These are phyloP conservation scores for Malaclemys terrapin DNA, from an alignment of 2,113 vertebrate species.

Conservation along the genomic window DNA sequence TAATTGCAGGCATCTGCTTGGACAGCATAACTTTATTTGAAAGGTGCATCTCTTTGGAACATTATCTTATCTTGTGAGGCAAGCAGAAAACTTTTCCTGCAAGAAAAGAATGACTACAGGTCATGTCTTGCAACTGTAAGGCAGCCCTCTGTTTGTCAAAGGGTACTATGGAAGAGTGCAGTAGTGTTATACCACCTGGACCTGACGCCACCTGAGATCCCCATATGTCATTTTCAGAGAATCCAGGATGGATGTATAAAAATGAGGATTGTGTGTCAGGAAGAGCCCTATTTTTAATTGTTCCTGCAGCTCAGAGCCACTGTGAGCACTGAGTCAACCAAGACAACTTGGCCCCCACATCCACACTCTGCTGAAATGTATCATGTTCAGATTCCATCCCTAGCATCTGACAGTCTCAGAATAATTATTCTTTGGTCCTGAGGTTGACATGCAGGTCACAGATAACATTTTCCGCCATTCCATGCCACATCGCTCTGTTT, in stretches of 20 bases:
- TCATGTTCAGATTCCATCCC: not conserved
- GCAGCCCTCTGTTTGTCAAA: not conserved
- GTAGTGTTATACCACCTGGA: not conserved
- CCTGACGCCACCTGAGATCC: accelerated
- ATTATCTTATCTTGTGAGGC: not conserved
- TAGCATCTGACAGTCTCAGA: not conserved
- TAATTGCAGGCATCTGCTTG: not conserved
- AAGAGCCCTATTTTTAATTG: not conserved
- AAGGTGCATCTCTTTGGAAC: not conserved
- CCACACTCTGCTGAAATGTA: not conserved
- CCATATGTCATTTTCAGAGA: not conserved
- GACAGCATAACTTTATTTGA: not conserved
- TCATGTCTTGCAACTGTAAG: not conserved
- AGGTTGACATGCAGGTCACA: not conserved
- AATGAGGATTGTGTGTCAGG: not conserved
- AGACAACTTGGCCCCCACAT: not conserved
- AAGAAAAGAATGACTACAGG: not conserved
- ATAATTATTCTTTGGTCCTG: not conserved
- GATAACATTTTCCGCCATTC: not conserved
- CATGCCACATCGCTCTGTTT: not conserved
- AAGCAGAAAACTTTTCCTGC: not conserved
- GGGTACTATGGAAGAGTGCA: not conserved
- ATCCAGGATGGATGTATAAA: not conserved
- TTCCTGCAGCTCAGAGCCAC: not conserved
- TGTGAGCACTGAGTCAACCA: not conserved